Evolutionary conservation across 2,797 vertebrate genomes (phyloP), one percentile per base, ranked within the genome.

Genomic region (Salarias fasciatus): DNA sequence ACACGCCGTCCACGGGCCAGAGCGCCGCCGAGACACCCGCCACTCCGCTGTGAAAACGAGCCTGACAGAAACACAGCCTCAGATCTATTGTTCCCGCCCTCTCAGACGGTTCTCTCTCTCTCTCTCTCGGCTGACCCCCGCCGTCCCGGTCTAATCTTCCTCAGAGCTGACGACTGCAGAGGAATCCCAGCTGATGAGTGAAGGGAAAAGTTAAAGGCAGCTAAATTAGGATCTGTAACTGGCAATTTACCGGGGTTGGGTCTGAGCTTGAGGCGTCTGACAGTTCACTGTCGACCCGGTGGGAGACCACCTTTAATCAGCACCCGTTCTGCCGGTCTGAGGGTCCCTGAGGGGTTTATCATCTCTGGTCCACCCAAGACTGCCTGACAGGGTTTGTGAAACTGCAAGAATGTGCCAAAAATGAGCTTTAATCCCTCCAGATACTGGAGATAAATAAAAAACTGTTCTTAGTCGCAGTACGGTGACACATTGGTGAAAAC

Each of bases 221-320:
- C 69, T 80, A 78, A 80, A 84, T 86, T 78, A 85, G 83, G 79
- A 72, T 74, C 84, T 83, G 77, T 82, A 79, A 63, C 80, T 70
- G 43, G 64, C 63, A 74, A 77, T 80, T 83, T 77, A 67, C 8
- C 55, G 47, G 53, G 14, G 58, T 31, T 41, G 60, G 48, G 63
- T 59, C 70, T 68, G 42, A 53, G 58, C 49, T n/a, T 38, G 86
- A 85, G 72, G 77, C 49, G 52, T 69, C 77, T 70, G 82, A 72
- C 80, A 75, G 63, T 47, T 60, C 41, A 48, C 51, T 64, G 77
- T 80, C 71, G 50, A 57, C 49, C 75, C 18, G 5, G 49, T n/a
- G 50, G 69, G 33, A 55, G 60, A 54, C 56, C 49, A 59, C 11
- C 77, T 80, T 73, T 71, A 64, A 86, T 74, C 81, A 67, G 61